A percentile compares a stretch with the other conserved stretches of the same genome.
Conservation (phyloP, 2,113 vertebrate genomes). For the Cyprinodon variegatus region DNA sequence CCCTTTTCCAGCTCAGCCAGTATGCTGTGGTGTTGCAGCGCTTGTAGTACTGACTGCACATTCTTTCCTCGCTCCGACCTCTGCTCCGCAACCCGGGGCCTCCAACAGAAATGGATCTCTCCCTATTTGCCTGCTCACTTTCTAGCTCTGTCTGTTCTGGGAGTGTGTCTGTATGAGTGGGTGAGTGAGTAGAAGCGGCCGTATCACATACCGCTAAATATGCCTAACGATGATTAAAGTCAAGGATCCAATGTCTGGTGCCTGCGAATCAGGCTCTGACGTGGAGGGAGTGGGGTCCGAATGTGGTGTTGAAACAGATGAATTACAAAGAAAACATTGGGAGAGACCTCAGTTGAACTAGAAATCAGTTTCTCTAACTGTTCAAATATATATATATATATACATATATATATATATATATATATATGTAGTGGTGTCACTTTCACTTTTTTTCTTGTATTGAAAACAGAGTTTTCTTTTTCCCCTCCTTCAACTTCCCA, state of each 20-base stretch:
- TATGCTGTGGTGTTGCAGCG: slow-evolving; percentile 74
- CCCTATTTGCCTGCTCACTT: slow-evolving; percentile 67
- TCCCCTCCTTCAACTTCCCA: slow-evolving; percentile 78
- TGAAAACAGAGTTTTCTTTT: slow-evolving; percentile 66
- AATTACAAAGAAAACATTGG: slow-evolving; percentile 73
- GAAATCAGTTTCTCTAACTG: slow-evolving; percentile 70
- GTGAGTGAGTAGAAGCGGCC: slow-evolving; percentile 64
- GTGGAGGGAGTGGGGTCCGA: slow-evolving; percentile 68
- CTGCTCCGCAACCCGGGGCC: slow-evolving; percentile 71
- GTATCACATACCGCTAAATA: slow-evolving; percentile 79
- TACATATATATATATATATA: not conserved
- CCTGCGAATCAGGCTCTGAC: slow-evolving; percentile 59
- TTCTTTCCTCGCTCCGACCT: slow-evolving; percentile 79
- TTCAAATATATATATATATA: not conserved
- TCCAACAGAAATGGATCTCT: slow-evolving; percentile 72
- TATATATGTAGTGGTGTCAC: slow-evolving; percentile 28
- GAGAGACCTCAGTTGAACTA: slow-evolving; percentile 54
- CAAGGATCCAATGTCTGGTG: slow-evolving; percentile 71
- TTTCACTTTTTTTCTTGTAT: slow-evolving; percentile 58
- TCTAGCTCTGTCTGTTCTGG: slow-evolving; percentile 48
- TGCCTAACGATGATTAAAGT: slow-evolving; percentile 80
- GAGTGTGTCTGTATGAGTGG: slow-evolving; percentile 61
- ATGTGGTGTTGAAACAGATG: slow-evolving; percentile 77
- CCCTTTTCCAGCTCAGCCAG: slow-evolving; percentile 76
- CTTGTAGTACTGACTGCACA: slow-evolving; percentile 72